Conservation (phyloP, 2,113 vertebrate species). For the Puntigrus tetrazona region DNA sequence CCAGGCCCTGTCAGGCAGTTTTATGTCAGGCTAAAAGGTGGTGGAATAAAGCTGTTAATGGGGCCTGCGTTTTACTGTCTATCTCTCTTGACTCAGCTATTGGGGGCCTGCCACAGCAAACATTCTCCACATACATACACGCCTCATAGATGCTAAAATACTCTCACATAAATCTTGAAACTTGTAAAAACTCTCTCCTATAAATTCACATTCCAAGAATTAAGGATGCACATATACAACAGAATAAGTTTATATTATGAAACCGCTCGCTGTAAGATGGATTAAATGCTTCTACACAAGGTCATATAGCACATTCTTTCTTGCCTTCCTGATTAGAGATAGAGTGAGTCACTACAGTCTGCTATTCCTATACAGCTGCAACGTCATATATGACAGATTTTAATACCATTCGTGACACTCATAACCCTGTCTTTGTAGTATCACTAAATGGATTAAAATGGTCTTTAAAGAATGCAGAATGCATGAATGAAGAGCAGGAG, state of each 20-base stretch:
- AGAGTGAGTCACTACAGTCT: constrained; percentile 26
- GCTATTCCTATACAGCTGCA: constrained; percentile 59
- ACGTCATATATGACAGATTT: constrained; percentile 47
- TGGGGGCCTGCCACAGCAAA: constrained; percentile 67
- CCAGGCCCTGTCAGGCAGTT: constrained; percentile 40
- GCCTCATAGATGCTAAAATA: constrained; percentile 24
- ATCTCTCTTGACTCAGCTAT: constrained; percentile 55
- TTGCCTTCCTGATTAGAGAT: constrained; percentile 6
- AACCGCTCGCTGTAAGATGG: constrained; percentile 8
- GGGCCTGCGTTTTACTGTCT: constrained; percentile 70
- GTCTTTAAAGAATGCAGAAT: not conserved
- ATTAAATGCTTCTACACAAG: constrained; percentile 7
- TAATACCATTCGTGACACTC: constrained; percentile 25
- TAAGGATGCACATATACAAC: constrained; percentile 18
- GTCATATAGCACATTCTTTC: constrained; percentile 2
- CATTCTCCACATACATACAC: not conserved
- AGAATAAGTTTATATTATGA: not conserved
- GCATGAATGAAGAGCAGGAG: not conserved
- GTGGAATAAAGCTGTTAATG: constrained; percentile 66
- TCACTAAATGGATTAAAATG: not conserved
- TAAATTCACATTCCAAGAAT: constrained; percentile 48
- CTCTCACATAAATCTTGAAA: constrained; percentile 37
- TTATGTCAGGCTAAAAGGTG: constrained; percentile 62
- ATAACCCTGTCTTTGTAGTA: constrained; percentile 23
- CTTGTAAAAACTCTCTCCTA: constrained; percentile 42